A percentile compares a stretch with the other conserved stretches of the same genome.
These are phyloP conservation scores for Chrysaora quinquecirrha DNA, from an alignment of 30 jellyfish, hydroid and myxozoan species.

Conservation along the genomic window DNA sequence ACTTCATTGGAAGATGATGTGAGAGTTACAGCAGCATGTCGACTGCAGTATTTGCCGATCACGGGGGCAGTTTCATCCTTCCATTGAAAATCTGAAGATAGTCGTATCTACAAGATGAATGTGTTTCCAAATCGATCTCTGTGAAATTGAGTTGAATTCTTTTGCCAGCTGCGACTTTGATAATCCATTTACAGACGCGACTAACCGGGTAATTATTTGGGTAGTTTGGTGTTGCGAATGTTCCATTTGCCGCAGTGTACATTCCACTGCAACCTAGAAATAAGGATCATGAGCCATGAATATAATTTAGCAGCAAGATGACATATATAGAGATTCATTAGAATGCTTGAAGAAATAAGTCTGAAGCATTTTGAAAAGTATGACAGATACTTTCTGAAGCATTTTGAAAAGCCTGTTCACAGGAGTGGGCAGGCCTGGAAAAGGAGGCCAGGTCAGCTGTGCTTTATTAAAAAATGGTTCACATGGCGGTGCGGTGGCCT, in stretches of 20 bases:
- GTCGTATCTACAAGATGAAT: conserved; percentile 50
- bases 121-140: conserved; percentile 59
- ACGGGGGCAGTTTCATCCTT: conserved; percentile 65
- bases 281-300: too few species aligned
- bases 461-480: too few species aligned
- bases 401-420: too few species aligned
- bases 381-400: too few species aligned
- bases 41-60: conserved; percentile 48
- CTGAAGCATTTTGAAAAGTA: too few species aligned
- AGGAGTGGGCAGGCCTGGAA: too few species aligned
- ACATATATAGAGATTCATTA: too few species aligned
- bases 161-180: conserved; percentile 34
- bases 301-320: too few species aligned
- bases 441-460: too few species aligned
- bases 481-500: too few species aligned
- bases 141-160: conserved; percentile 55
- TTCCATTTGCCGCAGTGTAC: conserved; percentile 56
- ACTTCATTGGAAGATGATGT: conserved; percentile 61
- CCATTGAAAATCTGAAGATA: conserved; percentile 64
- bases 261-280: conserved; percentile 73
- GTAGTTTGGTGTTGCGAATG: conserved; percentile 62
- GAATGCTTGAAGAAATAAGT: too few species aligned
- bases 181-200: conserved; percentile 30
- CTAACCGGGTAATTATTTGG: conserved; percentile 50
- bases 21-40: conserved; percentile 32